Percentiles rank a stretch among this genome's conserved stretches.
Conservation (phyloP, 2,113 vertebrate genomes). For the Micronycteris hirsuta region DNA sequence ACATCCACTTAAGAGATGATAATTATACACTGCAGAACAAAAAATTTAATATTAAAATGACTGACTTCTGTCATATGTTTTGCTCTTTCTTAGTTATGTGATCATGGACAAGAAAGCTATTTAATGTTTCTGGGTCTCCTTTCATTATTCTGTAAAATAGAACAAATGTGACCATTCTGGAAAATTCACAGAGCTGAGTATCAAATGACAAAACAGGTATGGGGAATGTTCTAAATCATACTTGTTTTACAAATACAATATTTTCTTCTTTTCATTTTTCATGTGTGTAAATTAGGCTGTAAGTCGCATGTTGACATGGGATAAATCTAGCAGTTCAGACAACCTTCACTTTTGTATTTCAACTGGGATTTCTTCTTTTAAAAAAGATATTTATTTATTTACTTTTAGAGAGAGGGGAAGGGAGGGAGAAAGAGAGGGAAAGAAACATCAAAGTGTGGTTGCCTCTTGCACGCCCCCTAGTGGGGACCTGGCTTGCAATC, state of each 20-base stretch:
- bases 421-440: no score
- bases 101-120: not conserved
- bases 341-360: not conserved
- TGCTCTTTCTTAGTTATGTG: not conserved
- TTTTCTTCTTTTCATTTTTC: not conserved
- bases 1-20: slow-evolving; percentile 74
- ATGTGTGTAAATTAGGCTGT: not conserved
- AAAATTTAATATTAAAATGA: slow-evolving; percentile 69
- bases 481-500: no score
- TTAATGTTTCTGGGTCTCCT: not conserved
- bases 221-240: not conserved
- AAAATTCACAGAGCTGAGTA: not conserved
- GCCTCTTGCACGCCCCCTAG: no score
- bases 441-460: no score
- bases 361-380: not conserved
- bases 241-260: not conserved
- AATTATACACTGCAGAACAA: slow-evolving; percentile 78
- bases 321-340: not conserved
- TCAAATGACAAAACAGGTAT: not conserved
- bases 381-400: no score
- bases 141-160: not conserved
- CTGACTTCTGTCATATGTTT: not conserved
- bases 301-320: not conserved
- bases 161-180: not conserved
- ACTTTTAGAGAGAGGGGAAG: no score